phyloP scores from a whole-genome alignment of 2,113 vertebrate genomes.

The Ophiodon elongatus region DNA sequence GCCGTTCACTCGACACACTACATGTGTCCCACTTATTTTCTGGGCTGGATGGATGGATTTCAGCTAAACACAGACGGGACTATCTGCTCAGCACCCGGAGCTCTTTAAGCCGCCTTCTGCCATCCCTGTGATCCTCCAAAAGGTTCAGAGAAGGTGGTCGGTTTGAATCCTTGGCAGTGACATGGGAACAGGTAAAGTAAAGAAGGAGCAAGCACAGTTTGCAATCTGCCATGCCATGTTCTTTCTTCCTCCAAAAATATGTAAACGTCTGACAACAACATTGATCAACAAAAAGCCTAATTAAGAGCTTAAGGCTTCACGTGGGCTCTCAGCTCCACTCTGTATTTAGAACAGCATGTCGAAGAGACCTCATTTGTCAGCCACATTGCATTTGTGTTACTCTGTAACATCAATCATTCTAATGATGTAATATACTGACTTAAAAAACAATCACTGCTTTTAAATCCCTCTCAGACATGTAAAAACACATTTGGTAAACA shows the following conservation, averaged over 20 bases:
- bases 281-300: constrained; percentile 9
- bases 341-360: constrained; percentile 36
- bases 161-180: not conserved
- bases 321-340: constrained; percentile 19
- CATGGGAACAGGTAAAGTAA: not conserved
- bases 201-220: not conserved
- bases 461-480: constrained; percentile 8
- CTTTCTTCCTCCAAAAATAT: not conserved
- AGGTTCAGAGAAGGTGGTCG: not conserved
- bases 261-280: not conserved
- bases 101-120: not conserved
- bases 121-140: not conserved
- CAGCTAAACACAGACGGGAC: too few relatives aligned
- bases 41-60: not conserved
- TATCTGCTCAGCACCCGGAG: not conserved
- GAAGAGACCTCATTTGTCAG: constrained; percentile 36
- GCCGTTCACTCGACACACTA: too few relatives aligned
- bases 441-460: constrained; percentile 10
- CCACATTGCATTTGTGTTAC: constrained; percentile 33
- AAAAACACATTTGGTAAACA: constrained; percentile 6
- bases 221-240: not conserved
- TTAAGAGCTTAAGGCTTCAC: constrained; percentile 4
- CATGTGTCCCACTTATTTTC: constrained; percentile 7
- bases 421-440: constrained; percentile 4
- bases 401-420: constrained; percentile 36